Conservation (phyloP, 2,797 vertebrate species). For the Manis crassicaudata region DNA sequence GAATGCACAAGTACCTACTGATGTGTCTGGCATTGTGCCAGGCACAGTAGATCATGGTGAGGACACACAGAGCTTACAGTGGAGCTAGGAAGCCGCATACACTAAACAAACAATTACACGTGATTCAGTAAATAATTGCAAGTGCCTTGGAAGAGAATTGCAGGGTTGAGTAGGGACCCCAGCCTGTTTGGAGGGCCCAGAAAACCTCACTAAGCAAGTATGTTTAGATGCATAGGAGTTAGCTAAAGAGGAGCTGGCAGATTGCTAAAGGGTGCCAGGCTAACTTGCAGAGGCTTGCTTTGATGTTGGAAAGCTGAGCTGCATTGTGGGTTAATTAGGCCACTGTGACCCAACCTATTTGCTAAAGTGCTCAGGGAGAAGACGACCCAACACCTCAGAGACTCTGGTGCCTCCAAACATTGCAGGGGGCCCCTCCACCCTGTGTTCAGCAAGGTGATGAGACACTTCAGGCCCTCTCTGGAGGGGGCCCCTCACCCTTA, state of each 20-base stretch:
- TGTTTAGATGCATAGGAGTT: neutral
- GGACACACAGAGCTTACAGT: neutral
- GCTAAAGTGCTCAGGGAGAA: neutral
- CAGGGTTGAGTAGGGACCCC: neutral
- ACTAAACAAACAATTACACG: neutral
- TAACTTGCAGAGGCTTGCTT: neutral
- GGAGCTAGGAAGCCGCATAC: neutral
- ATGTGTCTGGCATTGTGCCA: neutral
- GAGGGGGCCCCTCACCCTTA: neutral
- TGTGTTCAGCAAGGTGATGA: neutral
- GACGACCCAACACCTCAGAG: neutral
- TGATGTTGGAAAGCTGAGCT: neutral
- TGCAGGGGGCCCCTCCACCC: neutral
- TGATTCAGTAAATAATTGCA: neutral
- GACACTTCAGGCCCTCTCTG: neutral
- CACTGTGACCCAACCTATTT: neutral
- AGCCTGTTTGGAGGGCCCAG: neutral
- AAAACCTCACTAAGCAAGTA: neutral
- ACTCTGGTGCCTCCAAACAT: neutral
- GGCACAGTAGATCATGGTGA: neutral
- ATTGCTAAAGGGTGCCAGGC: neutral
- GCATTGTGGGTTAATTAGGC: neutral
- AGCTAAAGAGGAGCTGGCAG: neutral
- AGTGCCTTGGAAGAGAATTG: neutral
- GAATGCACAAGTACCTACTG: neutral